These are phyloP conservation scores for Euproctis similis DNA, from an alignment of 2,888 invertebrate species.

Conservation along the genomic window DNA sequence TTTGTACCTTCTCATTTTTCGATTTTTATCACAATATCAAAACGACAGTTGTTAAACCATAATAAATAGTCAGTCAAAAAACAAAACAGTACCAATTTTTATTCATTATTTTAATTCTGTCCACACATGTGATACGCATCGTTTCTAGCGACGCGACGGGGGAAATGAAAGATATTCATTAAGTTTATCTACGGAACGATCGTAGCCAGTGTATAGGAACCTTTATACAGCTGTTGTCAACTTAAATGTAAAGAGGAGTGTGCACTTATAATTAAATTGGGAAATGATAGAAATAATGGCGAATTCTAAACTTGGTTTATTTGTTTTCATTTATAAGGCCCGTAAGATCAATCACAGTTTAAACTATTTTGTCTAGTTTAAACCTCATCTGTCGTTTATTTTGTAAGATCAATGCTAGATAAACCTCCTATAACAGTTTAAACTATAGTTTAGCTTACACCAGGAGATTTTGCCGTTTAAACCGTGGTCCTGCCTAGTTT, in stretches of 20 bases:
- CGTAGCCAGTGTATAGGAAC: constrained; percentile 8
- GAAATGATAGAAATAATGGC: too few relatives aligned
- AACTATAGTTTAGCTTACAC: too few relatives aligned
- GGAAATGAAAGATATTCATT: constrained; percentile 10
- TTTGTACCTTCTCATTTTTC: neutral
- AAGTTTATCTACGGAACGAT: constrained; percentile 16
- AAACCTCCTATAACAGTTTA: too few relatives aligned
- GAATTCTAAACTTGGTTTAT: too few relatives aligned
- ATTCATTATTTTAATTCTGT: constrained; percentile 11
- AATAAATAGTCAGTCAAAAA: constrained; percentile 7
- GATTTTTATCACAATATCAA: neutral
- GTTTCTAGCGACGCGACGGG: constrained; percentile 1
- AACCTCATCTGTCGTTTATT: too few relatives aligned
- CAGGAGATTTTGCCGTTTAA: too few relatives aligned
- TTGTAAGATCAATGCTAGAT: too few relatives aligned
- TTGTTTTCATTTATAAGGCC: too few relatives aligned
- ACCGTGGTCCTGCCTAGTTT: too few relatives aligned
- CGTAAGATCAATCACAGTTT: too few relatives aligned
- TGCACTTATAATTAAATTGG: neutral
- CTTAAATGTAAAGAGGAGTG: constrained; percentile 1
- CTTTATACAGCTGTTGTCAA: constrained; percentile 17
- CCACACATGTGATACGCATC: constrained; percentile 8
- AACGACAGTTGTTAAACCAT: neutral
- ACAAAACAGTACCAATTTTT: constrained; percentile 5
- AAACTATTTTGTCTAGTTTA: too few relatives aligned